Evolutionary conservation across 2,797 vertebrate species (phyloP), one percentile per base, ranked within the genome.

Genomic region (Propithecus perrieri): DNA sequence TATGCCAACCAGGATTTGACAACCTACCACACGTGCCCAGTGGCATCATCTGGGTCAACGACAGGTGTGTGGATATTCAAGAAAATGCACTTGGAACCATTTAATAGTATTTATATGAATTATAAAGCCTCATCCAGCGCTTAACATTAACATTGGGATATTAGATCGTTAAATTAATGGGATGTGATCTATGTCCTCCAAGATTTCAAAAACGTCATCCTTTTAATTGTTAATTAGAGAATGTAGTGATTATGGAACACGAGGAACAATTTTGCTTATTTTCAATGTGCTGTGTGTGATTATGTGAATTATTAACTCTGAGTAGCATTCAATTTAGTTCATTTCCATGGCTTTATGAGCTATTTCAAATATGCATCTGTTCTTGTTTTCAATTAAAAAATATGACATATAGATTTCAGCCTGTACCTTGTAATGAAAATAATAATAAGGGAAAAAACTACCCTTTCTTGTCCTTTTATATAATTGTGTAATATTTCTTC

Each of bases 131-230:
- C 22, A 81, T 59, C 71, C 38, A 72, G 38, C 65, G 38, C 46
- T 96, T 74, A 67, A 81, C 90, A 87, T 96, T 61, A 94, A 74
- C 38, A 46, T 14, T 30, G 28, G 76, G 30, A 63, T 88, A 84
- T 85, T 94, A 61, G 85, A 75, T 94, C 35, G 28, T 91, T 93
- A 85, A 97, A 93, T 87, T 81, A 87, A 85, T 83, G 92, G 76
- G 33, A 67, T 85, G 61, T 74, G 65, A 92, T 87, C 84, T 85
- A 0, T 81, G 43, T 85, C 87, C 80, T 97, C 74, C 35, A 91
- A 94, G 92, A 89, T 83, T 84, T 96, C 80, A 91, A 92, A 95
- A 90, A 76, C 55, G 80, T 33, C 17, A 26, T 85, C 72, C 46
- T 69, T 96, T 63, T 80, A 41, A 93, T 74, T 95, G 79, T 74